A percentile compares a stretch with the other conserved stretches of the same genome.
These are phyloP conservation scores for Scaptomyza montana DNA, from an alignment of 1,140 invertebrate genomes.

Conservation along the genomic window DNA sequence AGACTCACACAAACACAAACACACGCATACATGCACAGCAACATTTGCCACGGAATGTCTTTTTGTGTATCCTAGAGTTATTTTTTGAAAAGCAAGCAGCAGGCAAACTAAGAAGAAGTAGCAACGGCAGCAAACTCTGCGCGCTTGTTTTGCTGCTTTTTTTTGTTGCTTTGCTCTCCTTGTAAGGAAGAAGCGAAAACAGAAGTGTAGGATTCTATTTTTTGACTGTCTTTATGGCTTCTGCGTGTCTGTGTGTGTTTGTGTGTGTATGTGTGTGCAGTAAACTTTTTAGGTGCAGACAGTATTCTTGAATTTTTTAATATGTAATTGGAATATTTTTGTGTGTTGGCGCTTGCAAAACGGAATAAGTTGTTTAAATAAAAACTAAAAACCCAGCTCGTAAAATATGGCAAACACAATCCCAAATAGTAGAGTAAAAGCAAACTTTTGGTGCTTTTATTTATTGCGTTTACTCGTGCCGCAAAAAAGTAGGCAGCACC, in stretches of 20 bases:
- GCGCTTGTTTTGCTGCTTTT: constrained; percentile 43
- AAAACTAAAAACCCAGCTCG: constrained; percentile 7
- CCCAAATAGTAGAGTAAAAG: neutral
- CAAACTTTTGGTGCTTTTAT: neutral
- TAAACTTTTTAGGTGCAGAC: constrained; percentile 47
- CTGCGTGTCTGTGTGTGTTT: constrained; percentile 3
- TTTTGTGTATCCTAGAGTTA: constrained; percentile 82
- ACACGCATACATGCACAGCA: constrained; percentile 9
- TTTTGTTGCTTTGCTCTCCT: constrained; percentile 2
- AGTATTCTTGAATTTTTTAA: constrained; percentile 39
- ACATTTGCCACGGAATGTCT: constrained; percentile 61
- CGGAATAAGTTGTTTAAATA: constrained; percentile 39
- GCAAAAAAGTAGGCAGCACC: constrained; percentile 5
- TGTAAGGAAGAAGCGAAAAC: constrained; percentile 25
- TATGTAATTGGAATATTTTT: constrained; percentile 33
- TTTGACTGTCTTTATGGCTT: constrained; percentile 35
- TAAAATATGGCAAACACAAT: neutral
- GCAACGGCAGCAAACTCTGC: constrained; percentile 30
- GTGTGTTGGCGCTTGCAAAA: constrained; percentile 12
- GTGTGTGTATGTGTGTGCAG: neutral
- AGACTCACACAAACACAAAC: constrained; percentile 34
- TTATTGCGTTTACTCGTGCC: constrained; percentile 8
- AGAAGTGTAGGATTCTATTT: constrained; percentile 48
- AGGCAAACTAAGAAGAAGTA: constrained; percentile 27
- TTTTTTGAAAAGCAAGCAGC: constrained; percentile 61